A percentile compares a stretch with the other conserved stretches of the same genome.
These are phyloP conservation scores for Drosophila repleta DNA, from an alignment of 1,140 invertebrate species.

Conservation along the genomic window DNA sequence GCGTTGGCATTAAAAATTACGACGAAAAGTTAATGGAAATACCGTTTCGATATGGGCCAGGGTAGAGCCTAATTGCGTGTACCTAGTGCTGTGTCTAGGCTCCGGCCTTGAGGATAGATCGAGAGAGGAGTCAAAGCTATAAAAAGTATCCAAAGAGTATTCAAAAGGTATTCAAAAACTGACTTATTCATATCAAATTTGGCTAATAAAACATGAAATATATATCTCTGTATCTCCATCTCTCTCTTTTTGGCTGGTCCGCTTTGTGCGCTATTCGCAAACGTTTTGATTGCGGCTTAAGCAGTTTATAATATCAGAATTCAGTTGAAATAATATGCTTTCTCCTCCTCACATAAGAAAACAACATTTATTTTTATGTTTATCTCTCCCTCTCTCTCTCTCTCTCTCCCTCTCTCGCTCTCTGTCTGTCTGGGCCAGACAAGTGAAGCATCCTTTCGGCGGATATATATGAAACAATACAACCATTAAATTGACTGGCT, in stretches of 20 bases:
- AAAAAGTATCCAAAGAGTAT: not conserved
- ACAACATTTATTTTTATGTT: no score
- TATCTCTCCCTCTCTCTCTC: no score
- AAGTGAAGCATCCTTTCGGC: not conserved
- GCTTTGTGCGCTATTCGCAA: constrained; percentile 7
- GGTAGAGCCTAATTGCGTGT: no score
- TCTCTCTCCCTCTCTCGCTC: not conserved
- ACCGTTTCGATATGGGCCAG: constrained; percentile 6
- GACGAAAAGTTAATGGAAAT: constrained; percentile 44
- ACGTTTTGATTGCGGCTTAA: not conserved
- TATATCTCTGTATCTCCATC: not conserved
- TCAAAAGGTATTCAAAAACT: not conserved
- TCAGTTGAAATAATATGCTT: not conserved
- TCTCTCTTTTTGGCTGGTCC: not conserved
- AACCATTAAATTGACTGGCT: constrained; percentile 72
- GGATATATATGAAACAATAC: constrained; percentile 42
- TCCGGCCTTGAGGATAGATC: no score
- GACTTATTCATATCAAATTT: constrained; percentile 5
- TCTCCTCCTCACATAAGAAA: no score
- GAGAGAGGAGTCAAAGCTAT: not conserved
- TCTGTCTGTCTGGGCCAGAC: not conserved
- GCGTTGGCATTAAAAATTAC: constrained; percentile 71
- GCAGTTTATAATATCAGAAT: no score
- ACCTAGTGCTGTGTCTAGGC: no score
- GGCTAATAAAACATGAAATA: not conserved